phyloP scores from a whole-genome alignment of 2,113 vertebrate species.

The Agapornis roseicollis region DNA sequence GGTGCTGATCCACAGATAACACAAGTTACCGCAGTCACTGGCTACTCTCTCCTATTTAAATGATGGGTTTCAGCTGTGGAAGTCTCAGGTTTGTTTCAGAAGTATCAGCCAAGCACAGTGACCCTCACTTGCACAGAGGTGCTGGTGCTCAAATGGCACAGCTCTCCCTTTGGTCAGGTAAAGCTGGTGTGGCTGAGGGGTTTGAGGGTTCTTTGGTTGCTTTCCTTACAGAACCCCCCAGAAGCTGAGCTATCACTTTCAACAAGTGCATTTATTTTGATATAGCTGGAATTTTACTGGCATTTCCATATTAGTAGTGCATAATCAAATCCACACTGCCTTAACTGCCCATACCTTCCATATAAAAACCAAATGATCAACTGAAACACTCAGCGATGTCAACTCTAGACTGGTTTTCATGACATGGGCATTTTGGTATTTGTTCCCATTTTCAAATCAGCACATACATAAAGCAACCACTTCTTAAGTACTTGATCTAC shows the following conservation, averaged over 20 bases:
- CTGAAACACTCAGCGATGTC: not conserved
- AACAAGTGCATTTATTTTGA: not conserved
- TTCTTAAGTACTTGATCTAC: not conserved
- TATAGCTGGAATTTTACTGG: not conserved
- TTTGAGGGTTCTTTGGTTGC: accelerated
- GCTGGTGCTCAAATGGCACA: not conserved
- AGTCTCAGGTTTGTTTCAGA: not conserved
- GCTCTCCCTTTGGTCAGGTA: not conserved
- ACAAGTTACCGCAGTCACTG: not conserved
- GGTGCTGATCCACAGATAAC: not conserved
- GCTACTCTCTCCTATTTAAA: not conserved
- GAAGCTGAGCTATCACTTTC: not conserved
- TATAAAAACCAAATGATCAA: not conserved
- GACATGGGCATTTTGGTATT: not conserved
- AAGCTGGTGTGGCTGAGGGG: not conserved
- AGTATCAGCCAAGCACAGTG: not conserved
- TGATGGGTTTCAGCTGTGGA: not conserved
- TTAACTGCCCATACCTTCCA: not conserved
- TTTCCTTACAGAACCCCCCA: not conserved
- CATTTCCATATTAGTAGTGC: not conserved
- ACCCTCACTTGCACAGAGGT: not conserved
- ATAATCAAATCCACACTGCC: not conserved
- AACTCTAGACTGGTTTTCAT: not conserved
- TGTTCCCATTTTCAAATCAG: not conserved
- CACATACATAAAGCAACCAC: not conserved